Evolutionary conservation across 2,113 vertebrate genomes (phyloP).

Genomic region (Oreochromis niloticus): DNA sequence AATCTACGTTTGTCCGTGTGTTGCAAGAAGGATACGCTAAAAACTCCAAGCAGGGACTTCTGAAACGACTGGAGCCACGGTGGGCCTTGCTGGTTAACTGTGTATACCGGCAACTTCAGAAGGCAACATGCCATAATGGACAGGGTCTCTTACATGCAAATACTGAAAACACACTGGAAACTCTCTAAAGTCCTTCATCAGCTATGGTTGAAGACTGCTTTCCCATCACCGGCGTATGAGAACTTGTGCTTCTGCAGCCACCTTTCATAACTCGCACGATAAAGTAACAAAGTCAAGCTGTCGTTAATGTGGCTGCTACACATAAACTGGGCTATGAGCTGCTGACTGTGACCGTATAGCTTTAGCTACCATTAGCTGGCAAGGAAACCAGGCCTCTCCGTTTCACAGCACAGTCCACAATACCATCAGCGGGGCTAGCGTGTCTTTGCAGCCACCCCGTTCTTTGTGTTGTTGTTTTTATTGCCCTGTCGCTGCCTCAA

Average conservation of each 20-base stretch:
- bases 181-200: not conserved
- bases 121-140: not conserved
- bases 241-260: not conserved
- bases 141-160: not conserved
- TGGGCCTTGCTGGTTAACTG: not conserved
- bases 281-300: not conserved
- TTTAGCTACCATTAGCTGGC: slow-evolving; percentile 40
- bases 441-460: not conserved
- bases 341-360: slow-evolving; percentile 13
- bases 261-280: not conserved
- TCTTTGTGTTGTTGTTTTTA: slow-evolving; percentile 57
- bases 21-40: not conserved
- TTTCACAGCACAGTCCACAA: slow-evolving; percentile 13
- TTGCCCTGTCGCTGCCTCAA: not conserved
- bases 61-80: not conserved
- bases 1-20: not conserved
- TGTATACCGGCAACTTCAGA: not conserved
- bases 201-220: fast-evolving
- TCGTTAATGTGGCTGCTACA: not conserved
- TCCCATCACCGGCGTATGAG: not conserved
- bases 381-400: slow-evolving; percentile 18
- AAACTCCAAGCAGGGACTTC: not conserved
- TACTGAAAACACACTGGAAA: not conserved
- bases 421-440: not conserved
- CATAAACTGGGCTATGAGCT: not conserved